Percentiles rank a stretch among this genome's conserved stretches.
Conservation (phyloP, 2,888 invertebrate species). For the Nesidiocoris tenuis region DNA sequence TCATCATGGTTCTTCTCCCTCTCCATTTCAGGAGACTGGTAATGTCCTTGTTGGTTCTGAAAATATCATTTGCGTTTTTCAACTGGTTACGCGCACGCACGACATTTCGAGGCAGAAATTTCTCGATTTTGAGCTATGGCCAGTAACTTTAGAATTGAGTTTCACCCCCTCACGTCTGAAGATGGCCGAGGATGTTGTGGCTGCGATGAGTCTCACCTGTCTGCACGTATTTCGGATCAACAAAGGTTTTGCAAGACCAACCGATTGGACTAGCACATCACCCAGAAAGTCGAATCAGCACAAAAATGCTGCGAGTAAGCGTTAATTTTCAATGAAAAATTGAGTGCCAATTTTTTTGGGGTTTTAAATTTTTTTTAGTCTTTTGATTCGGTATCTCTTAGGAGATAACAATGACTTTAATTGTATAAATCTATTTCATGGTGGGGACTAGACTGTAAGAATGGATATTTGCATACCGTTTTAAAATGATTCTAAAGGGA, state of each 20-base stretch:
- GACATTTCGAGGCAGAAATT: slow-evolving; percentile 68
- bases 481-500: no score
- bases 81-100: slow-evolving; percentile 65
- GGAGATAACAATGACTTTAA: no score
- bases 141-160: slow-evolving; percentile 65
- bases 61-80: slow-evolving; percentile 59
- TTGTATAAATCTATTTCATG: no score
- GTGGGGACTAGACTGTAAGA: no score
- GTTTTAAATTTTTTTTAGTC: no score
- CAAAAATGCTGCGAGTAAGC: slow-evolving; percentile 11
- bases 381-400: no score
- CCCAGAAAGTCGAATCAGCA: slow-evolving; percentile 9
- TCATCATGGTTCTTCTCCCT: no score
- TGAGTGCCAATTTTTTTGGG: no score
- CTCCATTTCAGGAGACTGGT: slow-evolving; percentile 55
- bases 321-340: no score
- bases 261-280: slow-evolving; percentile 46
- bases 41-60: slow-evolving; percentile 57
- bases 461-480: no score
- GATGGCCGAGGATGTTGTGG: slow-evolving; percentile 68
- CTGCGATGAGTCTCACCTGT: slow-evolving; percentile 62
- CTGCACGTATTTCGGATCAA: slow-evolving; percentile 64
- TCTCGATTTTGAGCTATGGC: slow-evolving; percentile 68
- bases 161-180: slow-evolving; percentile 63
- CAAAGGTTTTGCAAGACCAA: slow-evolving; percentile 49